Evolutionary conservation across 2,113 vertebrate genomes (phyloP).

Genomic region (Gallinago jamesoni): DNA sequence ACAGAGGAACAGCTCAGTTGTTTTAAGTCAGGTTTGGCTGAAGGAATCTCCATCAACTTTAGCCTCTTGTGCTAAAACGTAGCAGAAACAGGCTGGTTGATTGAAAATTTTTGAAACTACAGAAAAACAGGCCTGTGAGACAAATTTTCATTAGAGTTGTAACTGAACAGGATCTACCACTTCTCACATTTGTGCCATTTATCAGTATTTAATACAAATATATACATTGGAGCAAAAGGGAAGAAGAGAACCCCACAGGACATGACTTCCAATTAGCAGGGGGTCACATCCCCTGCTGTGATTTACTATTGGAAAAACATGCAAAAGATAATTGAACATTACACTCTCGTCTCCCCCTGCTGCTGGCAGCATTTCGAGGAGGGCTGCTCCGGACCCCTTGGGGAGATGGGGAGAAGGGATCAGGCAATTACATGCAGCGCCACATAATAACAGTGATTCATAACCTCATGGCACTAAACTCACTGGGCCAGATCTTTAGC

Average conservation of each 20-base stretch:
- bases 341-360: constrained; percentile 42
- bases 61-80: background rate
- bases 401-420: constrained; percentile 30
- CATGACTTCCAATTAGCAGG: constrained; percentile 60
- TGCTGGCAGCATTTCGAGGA: background rate
- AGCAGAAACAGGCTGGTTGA: background rate
- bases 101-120: background rate
- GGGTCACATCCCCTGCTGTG: constrained; percentile 46
- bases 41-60: constrained; percentile 1
- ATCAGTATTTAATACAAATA: constrained; percentile 60
- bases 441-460: constrained; percentile 60
- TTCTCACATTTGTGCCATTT: background rate
- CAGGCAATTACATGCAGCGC: constrained; percentile 4
- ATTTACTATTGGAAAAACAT: constrained; percentile 62
- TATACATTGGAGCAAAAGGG: constrained; percentile 10
- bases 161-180: background rate
- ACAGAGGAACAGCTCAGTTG: background rate
- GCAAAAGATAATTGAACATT: constrained; percentile 65
- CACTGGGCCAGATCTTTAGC: constrained; percentile 60
- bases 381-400: background rate
- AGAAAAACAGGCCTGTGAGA: background rate
- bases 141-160: background rate
- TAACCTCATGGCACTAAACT: constrained; percentile 45
- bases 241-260: constrained; percentile 42
- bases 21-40: background rate